Base-by-base conservation (phyloP, 2,113 vertebrate genomes). In the Neofelis nebulosa region DNA sequence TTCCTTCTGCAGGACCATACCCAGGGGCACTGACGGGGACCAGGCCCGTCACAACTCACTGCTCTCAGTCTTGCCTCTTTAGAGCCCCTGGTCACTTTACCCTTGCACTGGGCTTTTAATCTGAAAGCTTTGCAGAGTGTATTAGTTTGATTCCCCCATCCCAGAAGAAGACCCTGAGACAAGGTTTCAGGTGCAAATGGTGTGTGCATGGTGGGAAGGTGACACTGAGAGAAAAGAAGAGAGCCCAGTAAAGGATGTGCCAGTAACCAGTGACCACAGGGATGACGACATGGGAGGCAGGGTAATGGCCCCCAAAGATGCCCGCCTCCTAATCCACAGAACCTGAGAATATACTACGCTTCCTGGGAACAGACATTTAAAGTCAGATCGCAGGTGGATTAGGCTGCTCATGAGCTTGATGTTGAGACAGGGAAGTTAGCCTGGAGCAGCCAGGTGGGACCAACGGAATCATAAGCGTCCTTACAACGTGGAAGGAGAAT, bases 11-110 rank as follows among this genome's bases (percentile, higher is more conserved):
- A 25, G 38, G 29, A 19, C 3, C 1, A 7, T 16, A 16, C 83
- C 25, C 68, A 11, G 21, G 0, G 15, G 31, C n/a, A 27, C 48
- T 1, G 2, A 2, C 2, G 5, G 16, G 2, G 18, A n/a, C 33
- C 81, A 21, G 4, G 25, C 89, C 45, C 6, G 1, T 61, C 7
- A 16, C 48, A 45, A 11, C 4, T 6, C 73, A 11, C 4, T 7
- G 11, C 41, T 38, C 41, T 85, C 50, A 14, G 84, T 31, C 68
- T 25, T 33, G 61, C 15, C 7, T 63, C 71, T 85, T 13, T 12
- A 41, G 13, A 57, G 41, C 19, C 55, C 14, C 1, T 27, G 27
- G 68, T 94, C 66, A 12, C 65, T 48, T 36, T 13, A 36, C 33
- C 38, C 65, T 12, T n/a, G 9, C 12, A 19, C 15, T 19, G 4